phyloP scores from a whole-genome alignment of 2,888 invertebrate genomes.

The Tenthredo scrophulariae region DNA sequence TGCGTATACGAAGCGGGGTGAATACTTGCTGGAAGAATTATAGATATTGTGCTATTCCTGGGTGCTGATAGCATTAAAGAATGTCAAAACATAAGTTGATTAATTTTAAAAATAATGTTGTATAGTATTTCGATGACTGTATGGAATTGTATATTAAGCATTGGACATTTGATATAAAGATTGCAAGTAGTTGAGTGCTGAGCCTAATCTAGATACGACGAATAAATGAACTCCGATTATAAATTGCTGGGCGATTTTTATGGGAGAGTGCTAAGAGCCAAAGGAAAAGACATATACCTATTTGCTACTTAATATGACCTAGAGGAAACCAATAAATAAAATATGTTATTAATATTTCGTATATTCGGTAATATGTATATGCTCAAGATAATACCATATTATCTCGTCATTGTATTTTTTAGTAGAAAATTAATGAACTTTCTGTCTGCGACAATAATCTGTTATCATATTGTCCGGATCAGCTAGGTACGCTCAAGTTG shows the following conservation, averaged over 20 bases:
- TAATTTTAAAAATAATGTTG: slow-evolving; percentile 22
- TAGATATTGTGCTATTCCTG: slow-evolving; percentile 22
- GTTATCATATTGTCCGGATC: slow-evolving; percentile 5
- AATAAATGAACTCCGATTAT: slow-evolving; percentile 46
- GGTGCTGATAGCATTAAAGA: slow-evolving; percentile 42
- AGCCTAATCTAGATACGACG: slow-evolving; percentile 59
- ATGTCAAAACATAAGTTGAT: slow-evolving; percentile 11
- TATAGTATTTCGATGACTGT: slow-evolving; percentile 42
- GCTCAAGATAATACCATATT: slow-evolving; percentile 39
- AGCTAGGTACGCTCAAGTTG: slow-evolving; percentile 42
- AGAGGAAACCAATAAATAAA: slow-evolving; percentile 30
- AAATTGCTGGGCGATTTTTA: slow-evolving; percentile 62
- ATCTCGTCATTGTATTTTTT: slow-evolving; percentile 39
- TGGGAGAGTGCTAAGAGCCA: slow-evolving; percentile 61
- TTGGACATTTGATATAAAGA: slow-evolving; percentile 37
- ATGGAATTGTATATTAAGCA: slow-evolving; percentile 36
- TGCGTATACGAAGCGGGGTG: background rate
- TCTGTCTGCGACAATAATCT: slow-evolving; percentile 6
- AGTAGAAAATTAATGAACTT: background rate
- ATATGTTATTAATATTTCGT: slow-evolving; percentile 37
- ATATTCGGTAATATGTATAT: slow-evolving; percentile 23
- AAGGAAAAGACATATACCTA: slow-evolving; percentile 58
- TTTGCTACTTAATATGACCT: slow-evolving; percentile 56
- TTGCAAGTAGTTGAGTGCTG: slow-evolving; percentile 64
- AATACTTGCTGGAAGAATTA: background rate